Evolutionary conservation across 2,113 vertebrate genomes (phyloP).

Genomic region (Rhagologus leucostigma): DNA sequence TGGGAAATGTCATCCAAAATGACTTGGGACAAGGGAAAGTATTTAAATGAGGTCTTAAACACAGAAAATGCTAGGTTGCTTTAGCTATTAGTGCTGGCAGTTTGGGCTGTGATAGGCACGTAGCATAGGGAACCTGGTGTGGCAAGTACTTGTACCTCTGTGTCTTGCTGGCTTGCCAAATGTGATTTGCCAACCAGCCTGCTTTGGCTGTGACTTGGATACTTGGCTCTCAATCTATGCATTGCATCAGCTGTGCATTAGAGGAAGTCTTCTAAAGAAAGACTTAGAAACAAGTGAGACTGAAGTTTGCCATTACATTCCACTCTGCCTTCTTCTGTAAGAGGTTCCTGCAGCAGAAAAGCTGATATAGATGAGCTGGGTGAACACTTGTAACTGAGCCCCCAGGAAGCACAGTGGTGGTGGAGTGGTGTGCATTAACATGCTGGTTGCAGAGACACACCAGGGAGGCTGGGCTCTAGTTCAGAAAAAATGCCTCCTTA

Average conservation of each 20-base stretch:
- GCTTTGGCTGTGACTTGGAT: background rate
- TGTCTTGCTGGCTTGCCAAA: background rate
- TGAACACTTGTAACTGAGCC: background rate
- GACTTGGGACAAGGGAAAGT: background rate
- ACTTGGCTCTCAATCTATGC: background rate
- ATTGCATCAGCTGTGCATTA: background rate
- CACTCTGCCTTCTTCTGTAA: background rate
- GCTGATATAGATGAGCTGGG: background rate
- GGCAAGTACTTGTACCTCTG: background rate
- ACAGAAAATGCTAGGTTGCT: background rate
- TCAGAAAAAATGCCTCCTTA: background rate
- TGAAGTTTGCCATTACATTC: fast-evolving
- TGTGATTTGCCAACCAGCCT: background rate
- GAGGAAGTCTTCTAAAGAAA: background rate
- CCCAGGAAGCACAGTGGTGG: background rate
- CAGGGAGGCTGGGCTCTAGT: background rate
- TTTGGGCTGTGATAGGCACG: fast-evolving
- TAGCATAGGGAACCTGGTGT: background rate
- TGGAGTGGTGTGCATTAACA: background rate
- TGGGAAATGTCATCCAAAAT: background rate
- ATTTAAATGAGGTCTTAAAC: background rate
- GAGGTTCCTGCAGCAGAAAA: background rate
- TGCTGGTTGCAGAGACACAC: background rate
- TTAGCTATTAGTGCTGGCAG: background rate
- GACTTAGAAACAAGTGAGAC: background rate